Evolutionary conservation across 2,797 vertebrate genomes (phyloP).

Genomic region (Hydrolagus colliei): DNA sequence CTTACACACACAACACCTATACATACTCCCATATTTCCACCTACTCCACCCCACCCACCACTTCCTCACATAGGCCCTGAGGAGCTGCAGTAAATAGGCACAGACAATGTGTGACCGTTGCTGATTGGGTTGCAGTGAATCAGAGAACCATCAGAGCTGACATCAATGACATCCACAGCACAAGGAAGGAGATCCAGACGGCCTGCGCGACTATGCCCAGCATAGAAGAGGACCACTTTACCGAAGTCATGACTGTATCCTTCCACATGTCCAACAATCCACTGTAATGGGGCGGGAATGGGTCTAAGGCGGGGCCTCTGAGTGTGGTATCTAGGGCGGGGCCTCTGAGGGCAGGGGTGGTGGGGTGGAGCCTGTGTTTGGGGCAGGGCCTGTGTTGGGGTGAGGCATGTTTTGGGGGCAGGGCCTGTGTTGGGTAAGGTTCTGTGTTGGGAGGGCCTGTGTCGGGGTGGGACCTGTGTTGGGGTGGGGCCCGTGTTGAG

Average conservation of each 20-base stretch:
- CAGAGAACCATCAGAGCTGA: slow-evolving; percentile 79
- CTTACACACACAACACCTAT: background rate
- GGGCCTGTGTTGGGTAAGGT: background rate
- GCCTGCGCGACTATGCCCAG: slow-evolving; percentile 77
- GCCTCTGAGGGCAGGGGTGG: background rate
- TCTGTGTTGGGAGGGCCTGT: background rate
- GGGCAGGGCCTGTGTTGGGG: background rate
- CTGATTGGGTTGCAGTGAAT: slow-evolving; percentile 63
- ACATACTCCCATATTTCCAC: too few species aligned
- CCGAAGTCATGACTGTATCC: slow-evolving; percentile 85
- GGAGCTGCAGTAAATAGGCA: too few species aligned
- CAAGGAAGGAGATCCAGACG: slow-evolving; percentile 79
- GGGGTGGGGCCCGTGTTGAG: background rate
- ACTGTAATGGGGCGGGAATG: background rate
- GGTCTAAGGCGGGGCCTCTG: background rate
- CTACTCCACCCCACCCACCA: too few species aligned
- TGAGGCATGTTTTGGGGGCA: background rate
- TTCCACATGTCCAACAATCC: slow-evolving; percentile 37
- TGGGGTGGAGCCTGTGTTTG: background rate
- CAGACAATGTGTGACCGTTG: too few species aligned
- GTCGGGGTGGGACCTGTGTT: background rate
- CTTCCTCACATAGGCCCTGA: too few species aligned
- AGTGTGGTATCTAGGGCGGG: background rate
- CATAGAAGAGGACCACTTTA: slow-evolving; percentile 79
- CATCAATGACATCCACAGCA: slow-evolving; percentile 80